These are phyloP conservation scores for Abramis brama DNA, from an alignment of 2,113 vertebrate genomes.

Conservation along the genomic window DNA sequence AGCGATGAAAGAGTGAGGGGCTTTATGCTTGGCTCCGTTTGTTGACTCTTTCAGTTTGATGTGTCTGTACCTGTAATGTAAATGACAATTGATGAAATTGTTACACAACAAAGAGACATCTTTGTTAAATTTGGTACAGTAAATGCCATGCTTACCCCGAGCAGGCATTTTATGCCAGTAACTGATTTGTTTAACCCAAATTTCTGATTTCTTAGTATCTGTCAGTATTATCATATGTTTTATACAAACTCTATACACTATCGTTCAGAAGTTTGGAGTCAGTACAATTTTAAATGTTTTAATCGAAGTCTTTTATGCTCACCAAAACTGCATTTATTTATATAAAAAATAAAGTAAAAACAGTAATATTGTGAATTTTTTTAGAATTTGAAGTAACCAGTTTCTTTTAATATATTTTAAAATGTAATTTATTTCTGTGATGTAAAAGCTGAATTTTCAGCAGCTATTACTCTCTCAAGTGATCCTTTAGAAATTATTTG, in stretches of 20 bases:
- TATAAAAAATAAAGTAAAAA: not conserved
- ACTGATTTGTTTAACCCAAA: not conserved
- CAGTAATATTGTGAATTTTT: not conserved
- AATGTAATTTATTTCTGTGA: not conserved
- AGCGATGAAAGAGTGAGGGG: not conserved
- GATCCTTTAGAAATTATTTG: too few species aligned
- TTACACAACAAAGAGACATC: conserved; percentile 6
- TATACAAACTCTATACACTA: too few species aligned
- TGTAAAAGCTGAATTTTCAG: not conserved
- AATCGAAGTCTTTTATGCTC: too few species aligned
- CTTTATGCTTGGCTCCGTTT: not conserved
- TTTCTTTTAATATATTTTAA: not conserved
- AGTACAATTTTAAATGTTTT: too few species aligned
- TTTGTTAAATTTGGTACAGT: conserved; percentile 2
- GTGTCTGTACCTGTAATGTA: conserved; percentile 14
- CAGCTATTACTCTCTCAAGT: not conserved
- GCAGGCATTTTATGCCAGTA: not conserved
- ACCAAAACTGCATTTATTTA: too few species aligned
- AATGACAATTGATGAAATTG: not conserved
- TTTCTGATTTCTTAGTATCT: not conserved
- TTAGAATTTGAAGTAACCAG: not conserved
- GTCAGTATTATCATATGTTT: not conserved
- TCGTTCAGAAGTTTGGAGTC: too few species aligned
- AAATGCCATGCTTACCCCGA: not conserved
- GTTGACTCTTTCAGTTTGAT: conserved; percentile 24